Evolutionary conservation across 2,888 invertebrate genomes (phyloP).

Genomic region (Drosophila niveifrons): DNA sequence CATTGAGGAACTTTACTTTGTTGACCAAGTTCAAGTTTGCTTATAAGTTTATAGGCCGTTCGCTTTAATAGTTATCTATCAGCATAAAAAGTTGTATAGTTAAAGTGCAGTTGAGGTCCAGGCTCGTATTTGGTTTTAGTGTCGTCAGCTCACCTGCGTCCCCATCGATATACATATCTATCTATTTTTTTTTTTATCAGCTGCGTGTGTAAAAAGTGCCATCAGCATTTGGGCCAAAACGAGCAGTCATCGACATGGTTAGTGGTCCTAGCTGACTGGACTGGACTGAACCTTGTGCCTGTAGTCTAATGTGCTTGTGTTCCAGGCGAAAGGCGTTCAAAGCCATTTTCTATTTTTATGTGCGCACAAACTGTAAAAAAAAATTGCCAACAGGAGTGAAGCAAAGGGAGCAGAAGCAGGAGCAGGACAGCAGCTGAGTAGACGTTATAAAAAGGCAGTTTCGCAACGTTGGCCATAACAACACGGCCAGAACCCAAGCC

Average conservation of each 20-base stretch:
- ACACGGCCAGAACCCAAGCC: slow-evolving; percentile 59
- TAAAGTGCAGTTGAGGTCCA: slow-evolving; percentile 22
- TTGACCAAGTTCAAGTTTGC: neutral
- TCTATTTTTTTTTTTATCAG: slow-evolving; percentile 30
- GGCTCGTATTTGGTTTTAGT: slow-evolving; percentile 19
- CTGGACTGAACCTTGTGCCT: slow-evolving; percentile 35
- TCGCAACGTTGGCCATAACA: slow-evolving; percentile 75
- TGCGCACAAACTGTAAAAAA: slow-evolving; percentile 78
- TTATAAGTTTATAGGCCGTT: neutral
- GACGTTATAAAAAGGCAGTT: slow-evolving; percentile 76
- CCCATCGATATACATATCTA: slow-evolving; percentile 21
- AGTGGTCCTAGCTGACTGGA: slow-evolving; percentile 17
- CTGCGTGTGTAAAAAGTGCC: slow-evolving; percentile 59
- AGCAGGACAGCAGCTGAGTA: slow-evolving; percentile 46
- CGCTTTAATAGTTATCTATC: slow-evolving; percentile 3
- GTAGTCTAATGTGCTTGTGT: slow-evolving; percentile 72
- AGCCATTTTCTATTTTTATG: slow-evolving; percentile 80
- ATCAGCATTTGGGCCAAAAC: slow-evolving; percentile 70
- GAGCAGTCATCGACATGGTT: slow-evolving; percentile 55
- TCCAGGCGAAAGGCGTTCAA: slow-evolving; percentile 59
- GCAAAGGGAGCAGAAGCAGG: neutral
- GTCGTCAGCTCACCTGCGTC: slow-evolving; percentile 44
- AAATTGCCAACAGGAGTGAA: slow-evolving; percentile 25
- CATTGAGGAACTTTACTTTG: neutral
- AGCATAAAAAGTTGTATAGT: slow-evolving; percentile 28